A percentile compares a stretch with the other conserved stretches of the same genome.
Conservation (phyloP, 2,113 vertebrate genomes). For the Antechinus stuartii region DNA sequence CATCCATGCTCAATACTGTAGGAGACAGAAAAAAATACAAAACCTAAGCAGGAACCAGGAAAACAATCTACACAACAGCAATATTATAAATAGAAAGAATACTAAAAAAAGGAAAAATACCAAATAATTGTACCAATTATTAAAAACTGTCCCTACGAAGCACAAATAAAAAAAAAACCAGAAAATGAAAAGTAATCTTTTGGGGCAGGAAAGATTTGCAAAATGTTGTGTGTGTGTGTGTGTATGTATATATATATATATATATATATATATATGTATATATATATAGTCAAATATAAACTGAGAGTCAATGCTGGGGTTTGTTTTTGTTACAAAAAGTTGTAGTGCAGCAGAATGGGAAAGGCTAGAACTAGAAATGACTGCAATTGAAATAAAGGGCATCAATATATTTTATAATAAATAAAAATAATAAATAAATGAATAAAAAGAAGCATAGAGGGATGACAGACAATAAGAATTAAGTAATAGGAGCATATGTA, state of each 20-base stretch:
- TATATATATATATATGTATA: not conserved
- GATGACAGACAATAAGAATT: not conserved
- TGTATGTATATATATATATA: too few species aligned
- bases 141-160: not conserved
- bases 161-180: not conserved
- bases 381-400: not conserved
- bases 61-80: not conserved
- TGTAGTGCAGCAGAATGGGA: not conserved
- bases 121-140: not conserved
- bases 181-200: not conserved
- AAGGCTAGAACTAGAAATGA: not conserved
- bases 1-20: not conserved
- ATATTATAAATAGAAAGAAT: not conserved
- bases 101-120: not conserved
- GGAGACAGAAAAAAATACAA: not conserved
- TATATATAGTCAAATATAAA: not conserved
- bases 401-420: not conserved
- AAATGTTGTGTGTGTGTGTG: not conserved
- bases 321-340: not conserved
- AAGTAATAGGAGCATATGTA: not conserved
- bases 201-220: not conserved
- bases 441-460: not conserved
- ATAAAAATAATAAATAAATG: not conserved
- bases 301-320: not conserved
- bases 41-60: not conserved